These are phyloP conservation scores for Galerucella pusilla DNA, from an alignment of 2,888 invertebrate genomes.

Conservation along the genomic window DNA sequence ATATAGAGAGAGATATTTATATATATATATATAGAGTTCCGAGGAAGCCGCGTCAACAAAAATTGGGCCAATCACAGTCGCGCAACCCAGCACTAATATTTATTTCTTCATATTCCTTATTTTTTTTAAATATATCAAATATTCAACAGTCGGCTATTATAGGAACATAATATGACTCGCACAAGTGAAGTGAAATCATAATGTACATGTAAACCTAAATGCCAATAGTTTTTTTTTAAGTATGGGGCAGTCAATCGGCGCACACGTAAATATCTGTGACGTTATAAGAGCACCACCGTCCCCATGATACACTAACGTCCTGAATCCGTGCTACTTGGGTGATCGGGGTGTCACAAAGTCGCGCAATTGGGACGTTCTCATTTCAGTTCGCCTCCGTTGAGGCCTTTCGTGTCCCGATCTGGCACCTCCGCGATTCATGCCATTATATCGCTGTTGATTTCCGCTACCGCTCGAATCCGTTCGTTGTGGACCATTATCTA, in stretches of 20 bases:
- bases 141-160: conserved; percentile 58
- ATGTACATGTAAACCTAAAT: conserved; percentile 58
- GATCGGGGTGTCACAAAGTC: conserved; percentile 63
- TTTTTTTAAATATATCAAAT: conserved; percentile 56
- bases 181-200: conserved; percentile 55
- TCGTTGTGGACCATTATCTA: conserved; percentile 49
- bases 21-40: conserved; percentile 39
- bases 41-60: conserved; percentile 52
- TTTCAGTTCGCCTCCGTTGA: conserved; percentile 58
- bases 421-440: conserved; percentile 43
- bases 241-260: conserved; percentile 49
- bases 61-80: conserved; percentile 63
- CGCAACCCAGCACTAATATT: conserved; percentile 58
- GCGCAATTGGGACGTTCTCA: conserved; percentile 60
- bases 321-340: conserved; percentile 61
- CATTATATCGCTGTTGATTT: conserved; percentile 44
- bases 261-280: conserved; percentile 38
- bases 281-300: conserved; percentile 33
- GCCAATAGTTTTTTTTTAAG: conserved; percentile 40
- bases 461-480: conserved; percentile 37
- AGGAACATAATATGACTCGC: conserved; percentile 61
- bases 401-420: conserved; percentile 52
- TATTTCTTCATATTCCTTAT: conserved; percentile 31
- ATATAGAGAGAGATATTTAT: conserved; percentile 25
- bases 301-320: conserved; percentile 29